A percentile compares a stretch with the other conserved stretches of the same genome.
phyloP scores from a whole-genome alignment of 2,113 vertebrate genomes.

The Psephotus haematonotus region DNA sequence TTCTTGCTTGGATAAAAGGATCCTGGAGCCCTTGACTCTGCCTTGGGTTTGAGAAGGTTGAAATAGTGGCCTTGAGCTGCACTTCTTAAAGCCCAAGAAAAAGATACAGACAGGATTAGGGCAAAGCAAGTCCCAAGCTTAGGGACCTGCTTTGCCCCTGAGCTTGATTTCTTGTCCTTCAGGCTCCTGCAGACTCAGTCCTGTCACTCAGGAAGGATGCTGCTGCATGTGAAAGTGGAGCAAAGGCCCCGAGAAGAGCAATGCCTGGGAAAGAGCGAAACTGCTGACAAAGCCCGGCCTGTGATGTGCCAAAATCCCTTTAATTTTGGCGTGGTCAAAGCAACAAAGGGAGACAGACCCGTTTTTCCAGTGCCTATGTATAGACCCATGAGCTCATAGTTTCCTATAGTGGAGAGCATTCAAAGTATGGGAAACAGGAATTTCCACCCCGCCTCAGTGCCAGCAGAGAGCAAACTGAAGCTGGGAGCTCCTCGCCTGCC shows the following conservation, averaged over 20 bases:
- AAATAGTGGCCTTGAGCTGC: neutral
- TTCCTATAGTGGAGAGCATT: neutral
- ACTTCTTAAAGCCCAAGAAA: neutral
- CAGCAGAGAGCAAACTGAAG: neutral
- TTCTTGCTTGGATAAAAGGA: neutral
- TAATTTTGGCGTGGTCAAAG: neutral
- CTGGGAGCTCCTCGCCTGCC: neutral
- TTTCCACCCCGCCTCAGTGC: neutral
- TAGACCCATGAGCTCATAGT: conserved; percentile 11
- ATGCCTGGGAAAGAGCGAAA: neutral
- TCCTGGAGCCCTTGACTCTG: neutral
- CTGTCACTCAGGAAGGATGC: neutral
- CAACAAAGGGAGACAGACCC: neutral
- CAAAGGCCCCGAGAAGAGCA: neutral
- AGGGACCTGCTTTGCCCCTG: neutral
- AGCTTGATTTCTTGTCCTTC: neutral
- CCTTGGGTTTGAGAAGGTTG: neutral
- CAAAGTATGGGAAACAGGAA: conserved; percentile 24
- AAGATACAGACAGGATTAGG: neutral
- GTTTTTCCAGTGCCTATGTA: conserved; percentile 32
- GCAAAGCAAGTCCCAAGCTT: neutral
- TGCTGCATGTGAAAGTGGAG: rapidly evolving
- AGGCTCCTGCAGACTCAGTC: neutral
- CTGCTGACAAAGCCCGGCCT: neutral
- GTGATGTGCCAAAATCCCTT: neutral